Evolutionary conservation across 1,140 invertebrate genomes (phyloP).

Genomic region (Drosophila sp.): DNA sequence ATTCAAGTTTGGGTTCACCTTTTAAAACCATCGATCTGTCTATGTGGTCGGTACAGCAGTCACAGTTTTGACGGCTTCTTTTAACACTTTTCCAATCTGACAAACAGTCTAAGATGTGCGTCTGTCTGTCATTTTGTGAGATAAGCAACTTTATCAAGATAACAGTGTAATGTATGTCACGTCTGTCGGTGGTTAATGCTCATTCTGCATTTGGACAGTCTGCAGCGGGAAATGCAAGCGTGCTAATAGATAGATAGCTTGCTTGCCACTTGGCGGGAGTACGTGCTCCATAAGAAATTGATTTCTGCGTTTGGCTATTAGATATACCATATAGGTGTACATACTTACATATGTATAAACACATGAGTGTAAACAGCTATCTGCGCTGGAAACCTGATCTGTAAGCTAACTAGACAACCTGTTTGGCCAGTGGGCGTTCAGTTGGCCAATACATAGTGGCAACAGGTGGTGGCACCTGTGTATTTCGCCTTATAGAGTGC

Average conservation of each 20-base stretch:
- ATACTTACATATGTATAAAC: background rate
- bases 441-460: conserved; percentile 39
- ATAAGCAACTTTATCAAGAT: conserved; percentile 67
- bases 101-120: conserved; percentile 42
- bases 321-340: conserved; percentile 28
- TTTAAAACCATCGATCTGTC: conserved; percentile 27
- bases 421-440: conserved; percentile 49
- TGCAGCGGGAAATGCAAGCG: conserved; percentile 44
- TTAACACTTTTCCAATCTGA: conserved; percentile 30
- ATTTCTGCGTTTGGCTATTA: conserved; percentile 69
- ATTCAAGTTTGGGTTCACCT: conserved; percentile 55
- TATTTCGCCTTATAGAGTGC: conserved; percentile 30
- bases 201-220: conserved; percentile 35
- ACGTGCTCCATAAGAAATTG: conserved; percentile 70
- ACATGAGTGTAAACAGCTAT: background rate
- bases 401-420: conserved; percentile 16
- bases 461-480: conserved; percentile 44
- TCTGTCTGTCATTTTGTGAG: conserved; percentile 12
- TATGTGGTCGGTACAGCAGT: conserved; percentile 25
- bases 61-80: conserved; percentile 2
- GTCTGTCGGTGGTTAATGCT: conserved; percentile 59
- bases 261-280: conserved; percentile 24
- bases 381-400: conserved; percentile 43
- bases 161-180: conserved; percentile 75
- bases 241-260: conserved; percentile 52